phyloP scores from a whole-genome alignment of 2,888 invertebrate species.

The Dermolepida albohirtum region DNA sequence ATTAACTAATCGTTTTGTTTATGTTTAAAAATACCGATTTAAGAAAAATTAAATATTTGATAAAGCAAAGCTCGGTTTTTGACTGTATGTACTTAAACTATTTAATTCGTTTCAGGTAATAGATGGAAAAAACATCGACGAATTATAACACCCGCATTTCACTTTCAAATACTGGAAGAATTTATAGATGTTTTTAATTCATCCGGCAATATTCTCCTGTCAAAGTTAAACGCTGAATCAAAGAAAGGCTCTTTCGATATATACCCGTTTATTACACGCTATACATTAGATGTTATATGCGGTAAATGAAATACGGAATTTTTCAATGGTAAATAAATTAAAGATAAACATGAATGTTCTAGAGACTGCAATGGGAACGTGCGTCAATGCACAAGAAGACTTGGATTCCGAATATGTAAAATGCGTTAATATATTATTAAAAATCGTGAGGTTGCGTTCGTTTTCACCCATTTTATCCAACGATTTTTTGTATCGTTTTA shows the following conservation, averaged over 20 bases:
- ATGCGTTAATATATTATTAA: conserved; percentile 70
- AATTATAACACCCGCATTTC: conserved; percentile 40
- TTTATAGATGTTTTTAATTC: conserved; percentile 44
- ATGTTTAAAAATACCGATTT: too few relatives aligned
- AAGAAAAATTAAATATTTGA: too few relatives aligned
- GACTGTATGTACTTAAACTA: too few relatives aligned
- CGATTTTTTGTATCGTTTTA: conserved; percentile 66
- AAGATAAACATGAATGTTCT: not conserved
- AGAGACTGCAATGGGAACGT: conserved; percentile 79
- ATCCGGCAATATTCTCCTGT: conserved; percentile 33
- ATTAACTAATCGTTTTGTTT: too few relatives aligned
- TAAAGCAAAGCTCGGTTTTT: too few relatives aligned
- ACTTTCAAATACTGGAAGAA: conserved; percentile 45
- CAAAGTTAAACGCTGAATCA: conserved; percentile 28
- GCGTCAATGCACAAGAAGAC: conserved; percentile 76
- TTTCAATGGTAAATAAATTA: not conserved
- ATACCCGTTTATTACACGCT: conserved; percentile 71
- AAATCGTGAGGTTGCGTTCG: conserved; percentile 49
- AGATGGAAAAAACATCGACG: conserved; percentile 40
- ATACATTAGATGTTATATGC: conserved; percentile 71
- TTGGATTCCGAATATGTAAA: conserved; percentile 77
- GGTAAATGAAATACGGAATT: conserved; percentile 60
- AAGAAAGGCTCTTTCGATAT: conserved; percentile 63
- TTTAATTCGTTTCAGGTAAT: conserved; percentile 40
- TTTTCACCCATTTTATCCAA: conserved; percentile 66